Base-by-base conservation (phyloP, 2,797 vertebrate species). In the Gymnothorax javanicus region DNA sequence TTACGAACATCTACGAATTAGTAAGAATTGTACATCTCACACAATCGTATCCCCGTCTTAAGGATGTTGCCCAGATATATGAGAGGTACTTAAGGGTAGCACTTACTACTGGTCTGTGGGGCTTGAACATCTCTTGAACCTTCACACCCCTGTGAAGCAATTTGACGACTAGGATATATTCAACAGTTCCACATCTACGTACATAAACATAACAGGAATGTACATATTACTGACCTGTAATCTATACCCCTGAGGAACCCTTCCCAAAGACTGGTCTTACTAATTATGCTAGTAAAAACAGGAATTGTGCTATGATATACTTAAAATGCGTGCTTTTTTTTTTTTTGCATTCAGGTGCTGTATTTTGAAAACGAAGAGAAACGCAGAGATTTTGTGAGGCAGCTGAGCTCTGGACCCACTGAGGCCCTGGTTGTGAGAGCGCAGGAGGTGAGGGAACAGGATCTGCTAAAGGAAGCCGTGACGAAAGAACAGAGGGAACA, bases 401-500 rank as follows among this genome's bases (percentile, higher is more conserved):
- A 93, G 17, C 92, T 99, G 23, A 86, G 0, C 20, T 88, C 81
- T 58, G 94, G 96, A 88, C 86, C 89, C 0, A 88, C 85, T 20
- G 87, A 86, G 0, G 4, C 88, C 2, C 92, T 94, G 52, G 88
- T 89, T 56, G 89, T 98, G 77, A 91, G 79, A 0, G 8, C 96
- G 82, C 94, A 86, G 25, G 95, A 97, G 91, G 94, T 95, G 94
- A 94, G 91, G 0, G 97, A 99, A 93, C 94, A 93, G 62, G 93
- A 93, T 23, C 94, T 99, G 33, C 95, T 99, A 89, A 95, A 93
- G 88, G 93, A 92, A 85, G 98, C 99, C 0, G 95, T 98, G 87
- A 99, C 97, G 87, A 97, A 94, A 92, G 95, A 97, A 88, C 96
- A 98, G 90, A 95, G 99, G 88, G 96, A 94, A 88, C 91, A 96